Evolutionary conservation across 2,797 vertebrate genomes (phyloP), one percentile per base, ranked within the genome.

Genomic region (Leptoclinus maculatus): DNA sequence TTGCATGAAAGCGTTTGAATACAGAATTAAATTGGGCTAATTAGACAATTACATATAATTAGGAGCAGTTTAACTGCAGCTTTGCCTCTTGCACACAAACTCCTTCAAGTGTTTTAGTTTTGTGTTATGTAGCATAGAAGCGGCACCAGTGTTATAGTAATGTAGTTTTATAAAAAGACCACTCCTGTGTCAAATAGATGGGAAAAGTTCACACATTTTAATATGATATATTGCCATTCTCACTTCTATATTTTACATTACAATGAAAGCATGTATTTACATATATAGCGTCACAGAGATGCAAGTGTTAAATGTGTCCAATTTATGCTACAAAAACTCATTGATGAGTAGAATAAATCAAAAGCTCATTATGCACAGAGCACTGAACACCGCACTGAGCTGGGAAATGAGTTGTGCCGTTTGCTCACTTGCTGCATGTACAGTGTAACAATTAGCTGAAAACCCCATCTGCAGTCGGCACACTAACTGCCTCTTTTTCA

Each of bases 291-390:
- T 73, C 45, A 19, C 9, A 51, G 38, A 68, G 64, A 74, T 27
- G 67, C 32, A 54, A 79, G 73, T 84, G 81, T 65, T 79, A 79
- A 87, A 89, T 77, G 77, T 84, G 73, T 64, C 79, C 77, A 83
- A 79, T 89, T 86, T 82, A 78, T 75, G 66, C 75, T 78, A 78
- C 68, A 74, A 70, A 87, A 83, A 82, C 49, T 72, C 43, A 78
- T 58, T 76, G 84, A 90, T 89, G 78, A 77, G 59, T 60, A 56
- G 76, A 84, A 91, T 88, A 80, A 86, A 89, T 90, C 87, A 90
- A 86, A 90, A 83, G 78, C 82, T 90, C 79, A 86, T 89, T 85
- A 87, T 85, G 63, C 69, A 80, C 84, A 78, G 74, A 78, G 74
- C 66, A 7, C 65, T 80, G 83, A 87, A 84, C 74, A 66, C 71